Percentiles rank a stretch among this genome's conserved stretches.
phyloP scores from a whole-genome alignment of 2,797 vertebrate genomes.

The Coendou prehensilis region DNA sequence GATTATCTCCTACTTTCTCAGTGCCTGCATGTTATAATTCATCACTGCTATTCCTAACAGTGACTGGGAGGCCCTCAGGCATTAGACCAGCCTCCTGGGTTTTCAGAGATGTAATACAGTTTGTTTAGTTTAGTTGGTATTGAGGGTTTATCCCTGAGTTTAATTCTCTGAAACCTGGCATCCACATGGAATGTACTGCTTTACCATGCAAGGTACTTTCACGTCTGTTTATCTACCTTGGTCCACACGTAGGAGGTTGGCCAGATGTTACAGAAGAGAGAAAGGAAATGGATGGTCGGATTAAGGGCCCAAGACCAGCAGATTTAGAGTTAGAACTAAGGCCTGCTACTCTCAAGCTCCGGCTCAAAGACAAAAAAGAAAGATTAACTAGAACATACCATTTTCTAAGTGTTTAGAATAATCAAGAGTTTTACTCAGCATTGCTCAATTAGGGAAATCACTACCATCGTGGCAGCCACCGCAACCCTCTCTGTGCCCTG shows the following conservation, averaged over 20 bases:
- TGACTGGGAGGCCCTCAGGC: neutral
- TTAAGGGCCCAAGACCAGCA: neutral
- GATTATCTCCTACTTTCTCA: neutral
- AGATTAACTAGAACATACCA: neutral
- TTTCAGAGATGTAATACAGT: constrained; percentile 17
- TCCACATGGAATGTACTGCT: neutral
- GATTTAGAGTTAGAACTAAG: neutral
- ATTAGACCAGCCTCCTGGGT: neutral
- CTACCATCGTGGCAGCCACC: fast-evolving
- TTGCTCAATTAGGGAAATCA: neutral
- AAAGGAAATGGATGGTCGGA: neutral
- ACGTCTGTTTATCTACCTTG: neutral
- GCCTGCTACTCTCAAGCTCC: neutral
- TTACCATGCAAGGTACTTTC: neutral
- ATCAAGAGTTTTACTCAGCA: neutral
- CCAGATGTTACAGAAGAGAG: neutral
- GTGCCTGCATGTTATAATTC: constrained; percentile 24
- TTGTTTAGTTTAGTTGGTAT: constrained; percentile 53
- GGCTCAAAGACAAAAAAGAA: neutral
- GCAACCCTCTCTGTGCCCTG: neutral
- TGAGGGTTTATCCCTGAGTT: constrained; percentile 27
- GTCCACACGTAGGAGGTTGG: neutral
- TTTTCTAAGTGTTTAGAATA: neutral
- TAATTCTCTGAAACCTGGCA: constrained; percentile 21
- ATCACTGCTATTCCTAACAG: constrained; percentile 15